Conservation (phyloP, 2,797 vertebrate species). For the Eulemur albifrons region DNA sequence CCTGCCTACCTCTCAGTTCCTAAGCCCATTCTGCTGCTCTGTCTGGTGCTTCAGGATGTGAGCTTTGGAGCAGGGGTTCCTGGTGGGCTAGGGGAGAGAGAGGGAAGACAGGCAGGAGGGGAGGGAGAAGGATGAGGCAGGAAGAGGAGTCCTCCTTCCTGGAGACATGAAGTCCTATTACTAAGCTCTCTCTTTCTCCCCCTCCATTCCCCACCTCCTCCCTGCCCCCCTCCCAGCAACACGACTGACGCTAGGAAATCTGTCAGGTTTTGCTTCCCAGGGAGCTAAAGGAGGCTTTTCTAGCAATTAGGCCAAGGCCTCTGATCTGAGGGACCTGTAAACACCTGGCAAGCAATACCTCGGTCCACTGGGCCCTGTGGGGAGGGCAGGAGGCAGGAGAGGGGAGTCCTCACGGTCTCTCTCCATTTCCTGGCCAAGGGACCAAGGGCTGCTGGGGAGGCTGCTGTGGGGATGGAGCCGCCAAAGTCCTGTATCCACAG, state of each 20-base stretch:
- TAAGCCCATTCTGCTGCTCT: background rate
- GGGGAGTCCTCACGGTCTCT: background rate
- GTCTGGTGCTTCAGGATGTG: background rate
- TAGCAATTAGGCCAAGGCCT: constrained; percentile 46
- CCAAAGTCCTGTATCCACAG: background rate
- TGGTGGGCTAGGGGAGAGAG: background rate
- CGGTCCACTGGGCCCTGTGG: background rate
- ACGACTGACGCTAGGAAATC: constrained; percentile 65
- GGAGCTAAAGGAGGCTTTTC: constrained; percentile 4
- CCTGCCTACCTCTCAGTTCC: background rate
- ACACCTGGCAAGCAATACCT: background rate
- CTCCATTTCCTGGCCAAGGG: background rate
- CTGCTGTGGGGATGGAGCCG: no score
- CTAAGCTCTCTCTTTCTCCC: background rate
- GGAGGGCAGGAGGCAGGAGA: background rate
- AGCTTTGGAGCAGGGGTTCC: background rate
- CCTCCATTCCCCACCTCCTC: fast-evolving
- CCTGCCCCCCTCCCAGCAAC: constrained; percentile 60
- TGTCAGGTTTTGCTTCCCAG: constrained; percentile 22
- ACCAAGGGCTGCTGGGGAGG: background rate
- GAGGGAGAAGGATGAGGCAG: background rate
- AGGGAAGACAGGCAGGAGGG: background rate
- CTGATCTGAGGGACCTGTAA: background rate
- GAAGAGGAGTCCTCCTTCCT: fast-evolving
- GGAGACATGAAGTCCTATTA: background rate